These are phyloP conservation scores for Artibeus jamaicensis DNA, from an alignment of 2,797 vertebrate genomes.

Conservation along the genomic window DNA sequence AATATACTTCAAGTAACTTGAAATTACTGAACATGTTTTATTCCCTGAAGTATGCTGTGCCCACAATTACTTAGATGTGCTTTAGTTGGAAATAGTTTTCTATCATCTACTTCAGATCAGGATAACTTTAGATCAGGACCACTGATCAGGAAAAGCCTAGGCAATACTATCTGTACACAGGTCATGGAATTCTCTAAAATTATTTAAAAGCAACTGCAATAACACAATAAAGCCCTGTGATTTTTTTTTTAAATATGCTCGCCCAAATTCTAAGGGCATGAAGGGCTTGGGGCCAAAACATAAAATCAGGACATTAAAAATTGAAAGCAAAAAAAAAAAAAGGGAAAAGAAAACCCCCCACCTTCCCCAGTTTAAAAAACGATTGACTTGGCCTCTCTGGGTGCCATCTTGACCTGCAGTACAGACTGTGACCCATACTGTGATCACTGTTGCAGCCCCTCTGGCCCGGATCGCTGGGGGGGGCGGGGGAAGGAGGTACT, in stretches of 20 bases:
- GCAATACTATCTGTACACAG: neutral
- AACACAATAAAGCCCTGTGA: neutral
- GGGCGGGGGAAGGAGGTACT: constrained; percentile 74
- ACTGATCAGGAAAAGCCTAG: neutral
- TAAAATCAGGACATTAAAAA: constrained; percentile 27
- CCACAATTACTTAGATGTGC: neutral
- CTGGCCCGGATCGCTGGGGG: constrained; percentile 75
- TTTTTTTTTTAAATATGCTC: neutral
- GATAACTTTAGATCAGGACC: neutral
- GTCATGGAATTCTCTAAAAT: neutral
- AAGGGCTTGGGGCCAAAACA: constrained; percentile 24
- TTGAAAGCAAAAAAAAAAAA: constrained; percentile 48
- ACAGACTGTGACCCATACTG: constrained; percentile 77
- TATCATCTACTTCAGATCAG: neutral
- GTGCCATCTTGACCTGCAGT: neutral
- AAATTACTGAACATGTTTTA: neutral
- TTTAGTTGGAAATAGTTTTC: neutral
- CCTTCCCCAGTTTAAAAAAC: neutral
- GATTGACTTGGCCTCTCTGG: neutral
- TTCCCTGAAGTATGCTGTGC: neutral
- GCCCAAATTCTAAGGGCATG: neutral
- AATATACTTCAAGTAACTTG: constrained; percentile 23
- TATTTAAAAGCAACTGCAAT: neutral
- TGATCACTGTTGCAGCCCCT: constrained; percentile 69
- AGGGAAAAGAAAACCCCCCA: neutral